These are phyloP conservation scores for Philopedon plagiatum DNA, from an alignment of 2,888 invertebrate species.

Conservation along the genomic window DNA sequence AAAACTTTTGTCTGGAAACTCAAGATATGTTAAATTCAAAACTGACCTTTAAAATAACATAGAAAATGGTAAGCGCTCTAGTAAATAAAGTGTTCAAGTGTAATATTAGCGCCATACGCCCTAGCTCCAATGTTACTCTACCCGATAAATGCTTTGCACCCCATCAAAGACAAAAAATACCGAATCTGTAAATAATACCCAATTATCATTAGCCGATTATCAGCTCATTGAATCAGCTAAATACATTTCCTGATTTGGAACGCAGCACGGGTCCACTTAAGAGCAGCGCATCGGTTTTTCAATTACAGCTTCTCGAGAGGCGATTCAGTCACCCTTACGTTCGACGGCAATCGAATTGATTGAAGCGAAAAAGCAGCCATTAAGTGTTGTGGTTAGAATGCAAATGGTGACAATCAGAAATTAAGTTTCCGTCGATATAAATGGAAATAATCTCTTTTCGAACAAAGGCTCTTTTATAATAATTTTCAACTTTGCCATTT, in stretches of 20 bases:
- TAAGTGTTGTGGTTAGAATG: conserved; percentile 58
- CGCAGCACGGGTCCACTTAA: conserved; percentile 53
- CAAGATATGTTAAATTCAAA: too few relatives aligned
- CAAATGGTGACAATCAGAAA: conserved; percentile 54
- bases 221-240: conserved; percentile 54
- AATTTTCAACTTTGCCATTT: not conserved
- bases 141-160: not conserved
- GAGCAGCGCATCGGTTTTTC: conserved; percentile 46
- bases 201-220: conserved; percentile 55
- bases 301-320: conserved; percentile 23
- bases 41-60: too few relatives aligned
- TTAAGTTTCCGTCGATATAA: conserved; percentile 30
- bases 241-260: conserved; percentile 54
- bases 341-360: conserved; percentile 56
- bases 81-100: too few relatives aligned
- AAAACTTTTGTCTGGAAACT: too few relatives aligned
- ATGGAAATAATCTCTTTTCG: not conserved
- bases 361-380: conserved; percentile 56
- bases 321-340: conserved; percentile 20
- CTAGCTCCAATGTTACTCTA: too few relatives aligned
- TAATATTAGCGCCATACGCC: too few relatives aligned
- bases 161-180: conserved; percentile 18
- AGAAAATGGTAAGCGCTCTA: too few relatives aligned
- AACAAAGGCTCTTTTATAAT: not conserved
- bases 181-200: conserved; percentile 55